Evolutionary conservation across 2,888 invertebrate genomes (phyloP).

Genomic region (Ectemnius continuus): DNA sequence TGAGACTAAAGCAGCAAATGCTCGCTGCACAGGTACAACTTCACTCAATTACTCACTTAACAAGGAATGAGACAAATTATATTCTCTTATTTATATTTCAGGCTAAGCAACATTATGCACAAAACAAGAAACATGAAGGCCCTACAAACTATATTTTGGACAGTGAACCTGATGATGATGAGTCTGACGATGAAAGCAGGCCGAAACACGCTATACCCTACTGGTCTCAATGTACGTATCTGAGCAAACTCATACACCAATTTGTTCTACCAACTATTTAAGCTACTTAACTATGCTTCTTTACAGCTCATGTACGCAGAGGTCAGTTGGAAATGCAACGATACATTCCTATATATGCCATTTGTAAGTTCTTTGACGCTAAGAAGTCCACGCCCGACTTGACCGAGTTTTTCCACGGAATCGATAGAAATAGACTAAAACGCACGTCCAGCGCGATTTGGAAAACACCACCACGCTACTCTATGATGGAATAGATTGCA

Average conservation of each 20-base stretch:
- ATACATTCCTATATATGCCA: conserved; percentile 74
- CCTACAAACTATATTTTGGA: conserved; percentile 70
- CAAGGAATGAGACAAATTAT: not conserved
- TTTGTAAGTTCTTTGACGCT: conserved; percentile 81
- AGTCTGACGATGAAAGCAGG: conserved; percentile 70
- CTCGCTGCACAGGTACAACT: conserved; percentile 32
- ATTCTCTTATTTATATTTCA: conserved; percentile 33
- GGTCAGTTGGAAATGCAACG: conserved; percentile 79
- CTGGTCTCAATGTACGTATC: conserved; percentile 71
- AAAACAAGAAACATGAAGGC: conserved; percentile 42
- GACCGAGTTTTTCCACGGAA: conserved; percentile 83
- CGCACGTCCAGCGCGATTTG: conserved; percentile 88
- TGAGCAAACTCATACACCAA: too few species aligned
- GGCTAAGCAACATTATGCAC: conserved; percentile 51
- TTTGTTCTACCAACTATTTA: too few species aligned
- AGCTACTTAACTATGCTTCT: too few species aligned
- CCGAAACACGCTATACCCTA: conserved; percentile 73
- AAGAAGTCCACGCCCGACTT: conserved; percentile 82
- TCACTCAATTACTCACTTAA: not conserved
- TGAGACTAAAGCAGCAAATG: conserved; percentile 62
- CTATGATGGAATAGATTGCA: conserved; percentile 76
- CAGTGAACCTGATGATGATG: conserved; percentile 74
- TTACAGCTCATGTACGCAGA: conserved; percentile 77
- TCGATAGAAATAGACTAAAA: conserved; percentile 83
- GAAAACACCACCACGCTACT: conserved; percentile 85